Conservation (phyloP, 2,113 vertebrate genomes). For the Lichenostomus cassidix region DNA sequence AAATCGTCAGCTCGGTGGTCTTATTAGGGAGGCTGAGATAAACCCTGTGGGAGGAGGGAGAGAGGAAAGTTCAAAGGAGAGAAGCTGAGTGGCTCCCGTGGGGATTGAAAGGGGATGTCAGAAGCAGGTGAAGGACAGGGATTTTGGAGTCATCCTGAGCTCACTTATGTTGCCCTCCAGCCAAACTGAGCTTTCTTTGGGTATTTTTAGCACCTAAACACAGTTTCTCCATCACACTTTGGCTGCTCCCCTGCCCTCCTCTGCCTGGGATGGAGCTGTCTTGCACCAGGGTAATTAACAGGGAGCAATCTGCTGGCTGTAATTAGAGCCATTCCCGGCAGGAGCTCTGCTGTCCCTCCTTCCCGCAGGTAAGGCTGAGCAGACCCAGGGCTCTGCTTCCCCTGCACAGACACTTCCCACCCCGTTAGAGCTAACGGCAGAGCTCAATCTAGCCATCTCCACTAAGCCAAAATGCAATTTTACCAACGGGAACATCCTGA, state of each 20-base stretch:
- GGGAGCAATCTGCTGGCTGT: not conserved
- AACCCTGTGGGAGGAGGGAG: not conserved
- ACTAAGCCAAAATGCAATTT: accelerated
- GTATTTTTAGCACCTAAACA: not conserved
- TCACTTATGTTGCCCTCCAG: not conserved
- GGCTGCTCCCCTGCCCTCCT: not conserved
- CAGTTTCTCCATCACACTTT: not conserved
- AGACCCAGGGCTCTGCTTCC: not conserved
- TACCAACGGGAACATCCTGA: accelerated
- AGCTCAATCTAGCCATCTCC: not conserved
- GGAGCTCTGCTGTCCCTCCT: not conserved
- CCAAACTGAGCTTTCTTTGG: too few species aligned
- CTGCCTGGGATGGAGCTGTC: not conserved
- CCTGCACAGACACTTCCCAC: not conserved
- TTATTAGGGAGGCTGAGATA: not conserved
- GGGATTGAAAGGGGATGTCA: not conserved
- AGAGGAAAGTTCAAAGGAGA: not conserved
- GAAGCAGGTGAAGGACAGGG: not conserved
- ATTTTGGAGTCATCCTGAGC: not conserved
- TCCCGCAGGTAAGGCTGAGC: not conserved
- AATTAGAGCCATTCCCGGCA: not conserved
- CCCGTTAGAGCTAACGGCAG: not conserved
- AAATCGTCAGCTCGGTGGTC: accelerated
- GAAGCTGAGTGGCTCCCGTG: not conserved
- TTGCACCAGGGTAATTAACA: not conserved